Conservation (phyloP, 2,113 vertebrate genomes). For the Setophaga coronata region DNA sequence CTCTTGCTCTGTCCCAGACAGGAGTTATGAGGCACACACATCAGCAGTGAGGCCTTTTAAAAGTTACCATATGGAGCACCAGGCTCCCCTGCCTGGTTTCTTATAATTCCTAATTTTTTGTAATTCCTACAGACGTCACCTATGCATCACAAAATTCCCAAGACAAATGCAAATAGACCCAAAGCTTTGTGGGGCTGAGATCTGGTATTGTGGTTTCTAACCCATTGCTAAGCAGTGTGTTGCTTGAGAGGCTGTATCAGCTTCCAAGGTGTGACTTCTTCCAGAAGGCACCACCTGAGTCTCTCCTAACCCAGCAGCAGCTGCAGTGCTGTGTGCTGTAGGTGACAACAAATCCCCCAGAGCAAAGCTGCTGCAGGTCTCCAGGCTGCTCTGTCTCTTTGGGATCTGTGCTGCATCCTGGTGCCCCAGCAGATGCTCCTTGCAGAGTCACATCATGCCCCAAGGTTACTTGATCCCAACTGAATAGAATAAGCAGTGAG, state of each 20-base stretch:
- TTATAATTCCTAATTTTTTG: background rate
- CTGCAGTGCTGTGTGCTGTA: rapidly evolving
- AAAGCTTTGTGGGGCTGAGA: background rate
- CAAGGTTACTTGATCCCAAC: background rate
- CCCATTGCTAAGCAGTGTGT: background rate
- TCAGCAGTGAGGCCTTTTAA: background rate
- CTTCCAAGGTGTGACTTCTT: background rate
- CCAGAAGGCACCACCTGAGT: background rate
- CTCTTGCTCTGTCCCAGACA: background rate
- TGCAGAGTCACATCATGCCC: background rate
- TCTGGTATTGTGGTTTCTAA: constrained; percentile 18
- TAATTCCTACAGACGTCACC: background rate
- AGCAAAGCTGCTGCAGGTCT: background rate
- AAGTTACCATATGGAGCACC: background rate
- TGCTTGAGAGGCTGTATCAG: background rate
- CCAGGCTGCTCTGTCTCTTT: background rate
- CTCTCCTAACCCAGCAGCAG: background rate
- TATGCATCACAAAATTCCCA: background rate
- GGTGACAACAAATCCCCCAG: background rate
- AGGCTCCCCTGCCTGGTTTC: background rate
- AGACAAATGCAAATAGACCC: background rate
- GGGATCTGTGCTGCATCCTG: background rate
- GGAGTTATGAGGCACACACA: background rate
- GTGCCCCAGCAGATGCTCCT: background rate
- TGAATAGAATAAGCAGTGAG: background rate